Percentiles rank a stretch among this genome's conserved stretches.
These are phyloP conservation scores for Stenotaenia linearis DNA, from an alignment of 2,888 invertebrate genomes.

Conservation along the genomic window DNA sequence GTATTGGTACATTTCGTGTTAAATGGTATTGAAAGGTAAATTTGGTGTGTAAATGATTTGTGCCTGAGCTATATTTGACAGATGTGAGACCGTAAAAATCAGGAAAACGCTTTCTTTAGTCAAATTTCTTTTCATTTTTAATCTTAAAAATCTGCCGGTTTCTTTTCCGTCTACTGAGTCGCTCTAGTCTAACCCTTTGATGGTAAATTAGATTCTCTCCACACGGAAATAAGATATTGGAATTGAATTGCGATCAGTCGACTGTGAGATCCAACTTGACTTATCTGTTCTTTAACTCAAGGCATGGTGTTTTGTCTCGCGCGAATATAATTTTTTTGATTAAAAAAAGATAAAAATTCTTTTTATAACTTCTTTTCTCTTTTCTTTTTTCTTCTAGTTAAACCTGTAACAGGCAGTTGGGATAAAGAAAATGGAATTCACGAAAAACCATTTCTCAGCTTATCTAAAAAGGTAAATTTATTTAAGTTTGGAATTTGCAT, in stretches of 20 bases:
- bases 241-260: slow-evolving; percentile 13
- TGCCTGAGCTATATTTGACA: too few species aligned
- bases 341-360: neutral
- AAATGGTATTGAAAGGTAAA: too few species aligned
- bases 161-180: neutral
- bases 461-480: slow-evolving; percentile 21
- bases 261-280: neutral
- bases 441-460: neutral
- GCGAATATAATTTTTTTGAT: neutral
- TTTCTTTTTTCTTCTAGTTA: neutral
- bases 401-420: neutral
- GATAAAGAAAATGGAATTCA: slow-evolving; percentile 19
- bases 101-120: too few species aligned
- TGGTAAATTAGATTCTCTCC: neutral
- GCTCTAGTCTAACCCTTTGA: neutral
- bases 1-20: too few species aligned
- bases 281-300: neutral
- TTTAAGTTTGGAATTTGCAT: too few species aligned
- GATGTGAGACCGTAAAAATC: too few species aligned
- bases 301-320: neutral
- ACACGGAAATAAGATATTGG: neutral
- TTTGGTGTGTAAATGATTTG: too few species aligned
- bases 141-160: neutral
- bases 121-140: neutral
- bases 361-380: neutral